These are phyloP conservation scores for Phalacrocorax carbo DNA, from an alignment of 2,113 vertebrate species.

Conservation along the genomic window DNA sequence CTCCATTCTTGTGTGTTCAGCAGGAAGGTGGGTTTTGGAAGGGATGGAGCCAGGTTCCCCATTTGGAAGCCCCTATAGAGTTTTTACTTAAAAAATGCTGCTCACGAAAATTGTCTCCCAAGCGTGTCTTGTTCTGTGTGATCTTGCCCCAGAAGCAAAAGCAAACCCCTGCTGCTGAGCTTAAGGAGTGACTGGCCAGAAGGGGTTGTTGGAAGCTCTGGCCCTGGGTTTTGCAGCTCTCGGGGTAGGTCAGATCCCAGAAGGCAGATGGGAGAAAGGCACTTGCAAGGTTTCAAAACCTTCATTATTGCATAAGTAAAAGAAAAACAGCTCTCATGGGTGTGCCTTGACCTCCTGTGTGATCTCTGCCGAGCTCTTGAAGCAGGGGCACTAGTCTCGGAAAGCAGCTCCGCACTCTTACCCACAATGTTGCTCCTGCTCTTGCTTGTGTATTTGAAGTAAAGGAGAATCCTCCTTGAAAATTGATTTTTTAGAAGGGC, in stretches of 20 bases:
- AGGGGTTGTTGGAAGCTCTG: not conserved
- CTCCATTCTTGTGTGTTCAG: not conserved
- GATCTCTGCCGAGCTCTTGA: not conserved
- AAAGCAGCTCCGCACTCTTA: conserved; percentile 2
- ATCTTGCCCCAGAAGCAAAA: not conserved
- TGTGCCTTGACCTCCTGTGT: not conserved
- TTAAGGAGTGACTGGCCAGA: not conserved
- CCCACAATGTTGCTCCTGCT: not conserved
- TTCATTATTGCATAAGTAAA: not conserved
- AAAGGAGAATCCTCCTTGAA: conserved; percentile 11
- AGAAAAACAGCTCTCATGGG: not conserved
- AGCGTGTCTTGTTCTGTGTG: not conserved
- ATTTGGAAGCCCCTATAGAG: not conserved
- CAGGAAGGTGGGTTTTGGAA: not conserved
- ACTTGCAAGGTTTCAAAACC: not conserved
- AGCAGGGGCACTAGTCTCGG: not conserved
- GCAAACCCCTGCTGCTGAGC: not conserved
- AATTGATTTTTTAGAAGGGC: not conserved
- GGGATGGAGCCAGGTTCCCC: not conserved
- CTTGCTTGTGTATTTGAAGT: not conserved
- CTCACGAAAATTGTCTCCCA: not conserved
- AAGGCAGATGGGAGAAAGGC: not conserved
- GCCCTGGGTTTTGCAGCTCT: not conserved
- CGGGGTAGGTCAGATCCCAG: not conserved
- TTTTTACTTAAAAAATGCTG: not conserved